A percentile compares a stretch with the other conserved stretches of the same genome.
Conservation (phyloP, 2,888 invertebrate genomes). For the Apamea crenata region DNA sequence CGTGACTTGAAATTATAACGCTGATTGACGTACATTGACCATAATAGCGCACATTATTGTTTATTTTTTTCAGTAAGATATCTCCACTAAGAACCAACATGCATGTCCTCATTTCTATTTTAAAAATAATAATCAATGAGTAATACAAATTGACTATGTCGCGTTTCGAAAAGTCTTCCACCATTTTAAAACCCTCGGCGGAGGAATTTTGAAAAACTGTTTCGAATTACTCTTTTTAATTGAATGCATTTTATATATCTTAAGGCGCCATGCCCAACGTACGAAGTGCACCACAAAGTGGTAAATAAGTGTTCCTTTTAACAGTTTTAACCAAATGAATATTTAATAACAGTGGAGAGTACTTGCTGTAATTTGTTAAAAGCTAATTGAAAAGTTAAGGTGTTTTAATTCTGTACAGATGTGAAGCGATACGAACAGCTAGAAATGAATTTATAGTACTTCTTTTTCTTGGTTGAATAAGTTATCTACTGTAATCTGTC, state of each 20-base stretch:
- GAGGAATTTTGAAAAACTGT: conserved; percentile 40
- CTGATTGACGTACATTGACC: conserved; percentile 22
- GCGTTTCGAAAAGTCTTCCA: neutral
- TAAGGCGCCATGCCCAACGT: conserved; percentile 39
- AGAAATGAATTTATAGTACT: conserved; percentile 37
- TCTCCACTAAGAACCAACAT: neutral
- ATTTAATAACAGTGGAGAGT: conserved; percentile 64
- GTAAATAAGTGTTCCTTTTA: conserved; percentile 64
- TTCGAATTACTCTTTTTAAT: conserved; percentile 52
- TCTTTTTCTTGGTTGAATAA: conserved; percentile 25
- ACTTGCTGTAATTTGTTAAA: conserved; percentile 60
- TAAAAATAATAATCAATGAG: conserved; percentile 7
- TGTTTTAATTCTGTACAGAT: conserved; percentile 58
- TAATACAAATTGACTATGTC: neutral
- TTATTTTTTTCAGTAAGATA: conserved; percentile 14
- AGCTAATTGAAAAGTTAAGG: conserved; percentile 62
- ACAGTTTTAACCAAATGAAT: conserved; percentile 66
- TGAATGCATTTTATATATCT: conserved; percentile 46
- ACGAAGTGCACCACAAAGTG: conserved; percentile 50
- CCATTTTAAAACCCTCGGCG: neutral
- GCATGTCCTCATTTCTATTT: conserved; percentile 7
- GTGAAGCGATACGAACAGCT: conserved; percentile 44
- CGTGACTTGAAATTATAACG: conserved; percentile 2
- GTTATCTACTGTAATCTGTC: conserved; percentile 22
- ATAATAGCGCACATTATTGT: neutral